These are phyloP conservation scores for Potamilus streckersoni DNA, from an alignment of 1,140 invertebrate genomes.

Conservation along the genomic window DNA sequence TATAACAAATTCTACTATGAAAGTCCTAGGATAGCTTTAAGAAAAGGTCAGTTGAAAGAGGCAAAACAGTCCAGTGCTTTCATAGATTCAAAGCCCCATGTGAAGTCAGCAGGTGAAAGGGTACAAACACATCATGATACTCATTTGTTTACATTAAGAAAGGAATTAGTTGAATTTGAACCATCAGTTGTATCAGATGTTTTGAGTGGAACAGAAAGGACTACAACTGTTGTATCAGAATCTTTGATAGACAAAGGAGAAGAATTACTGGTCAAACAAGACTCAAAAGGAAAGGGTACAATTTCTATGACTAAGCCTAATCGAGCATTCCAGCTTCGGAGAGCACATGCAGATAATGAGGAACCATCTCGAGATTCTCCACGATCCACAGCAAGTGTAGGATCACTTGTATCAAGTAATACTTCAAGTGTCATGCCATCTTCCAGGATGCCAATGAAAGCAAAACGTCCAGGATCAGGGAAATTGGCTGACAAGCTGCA, in stretches of 20 bases:
- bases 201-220: conserved; percentile 45
- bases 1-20: conserved; percentile 49
- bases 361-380: conserved; percentile 37
- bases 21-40: conserved; percentile 55
- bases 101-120: conserved; percentile 28
- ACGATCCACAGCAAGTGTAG: conserved; percentile 29
- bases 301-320: conserved; percentile 67
- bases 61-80: conserved; percentile 12
- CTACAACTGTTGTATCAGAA: conserved; percentile 33
- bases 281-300: conserved; percentile 58
- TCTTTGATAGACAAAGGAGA: conserved; percentile 3
- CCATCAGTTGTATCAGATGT: conserved; percentile 52
- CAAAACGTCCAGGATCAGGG: conserved; percentile 26
- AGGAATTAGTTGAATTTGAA: conserved; percentile 22
- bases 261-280: conserved; percentile 38
- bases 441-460: conserved; percentile 29
- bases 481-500: conserved; percentile 10
- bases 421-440: conserved; percentile 30
- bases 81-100: conserved; percentile 35
- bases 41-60: conserved; percentile 32
- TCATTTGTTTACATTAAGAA: conserved; percentile 23
- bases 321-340: conserved; percentile 67
- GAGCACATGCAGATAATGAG: conserved; percentile 61
- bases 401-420: conserved; percentile 20
- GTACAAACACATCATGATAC: conserved; percentile 3